Base-by-base conservation (phyloP, 1,140 invertebrate genomes). In the Aphelenchoides fujianensis region DNA sequence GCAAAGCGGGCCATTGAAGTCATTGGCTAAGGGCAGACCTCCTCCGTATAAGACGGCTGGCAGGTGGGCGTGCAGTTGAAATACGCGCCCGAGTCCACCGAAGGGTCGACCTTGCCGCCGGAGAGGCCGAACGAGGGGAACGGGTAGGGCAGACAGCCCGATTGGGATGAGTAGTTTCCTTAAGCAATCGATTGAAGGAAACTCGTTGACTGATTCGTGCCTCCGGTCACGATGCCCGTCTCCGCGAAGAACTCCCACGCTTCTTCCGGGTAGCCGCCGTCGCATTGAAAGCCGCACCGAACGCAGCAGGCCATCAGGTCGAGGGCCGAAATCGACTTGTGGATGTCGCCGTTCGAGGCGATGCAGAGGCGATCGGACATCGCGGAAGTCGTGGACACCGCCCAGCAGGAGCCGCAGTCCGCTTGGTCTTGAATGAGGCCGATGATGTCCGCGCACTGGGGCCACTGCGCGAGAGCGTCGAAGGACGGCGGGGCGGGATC, bases 311-410 rank as follows among this genome's bases (percentile, higher is more conserved):
- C 89, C 0, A 94, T 86, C 61, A 95, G 86, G 87, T 95, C 92
- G 84, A 94, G 91, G 32, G 92, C 89, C 0, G 92, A 94, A 67
- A 93, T 89, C n/a, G 71, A 48, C 16, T 12, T 9, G 80, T 93
- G 88, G 3, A 87, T 78, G 31, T 88, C 88, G 19, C 89, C 92
- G 31, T 90, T 88, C 0, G 90, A 91, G 74, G 91, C 90, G 73
- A 94, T 93, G 84, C 93, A 96, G 52, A 88, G 88, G 61, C 93
- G 87, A 85, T 96, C 93, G 12, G 92, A 92, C 90, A 95, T 95
- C 0, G 71, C 27, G 41, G n/a, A 36, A 12, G 64, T 35, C 5
- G 3, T 57, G 16, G 48, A 48, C 55, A 27, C 68, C 30, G 85
- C 86, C 5, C 84, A 87, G 16, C 31, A 73, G 27, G 27, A 53